A percentile compares a stretch with the other conserved stretches of the same genome.
Conservation (phyloP, 2,797 vertebrate species). For the Micrastur ruficollis region DNA sequence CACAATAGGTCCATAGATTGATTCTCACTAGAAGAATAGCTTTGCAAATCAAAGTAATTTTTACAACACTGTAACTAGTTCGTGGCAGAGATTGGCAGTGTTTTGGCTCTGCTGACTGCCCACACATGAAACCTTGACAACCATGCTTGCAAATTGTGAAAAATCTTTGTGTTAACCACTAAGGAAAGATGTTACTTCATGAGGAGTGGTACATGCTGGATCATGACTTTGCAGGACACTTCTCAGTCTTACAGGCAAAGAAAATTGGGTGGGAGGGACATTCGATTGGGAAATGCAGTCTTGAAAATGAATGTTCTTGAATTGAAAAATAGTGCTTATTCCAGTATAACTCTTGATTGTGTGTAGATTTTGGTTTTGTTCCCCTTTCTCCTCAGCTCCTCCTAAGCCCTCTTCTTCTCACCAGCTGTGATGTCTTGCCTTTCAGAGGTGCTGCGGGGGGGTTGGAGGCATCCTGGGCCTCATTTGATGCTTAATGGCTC, state of each 20-base stretch:
- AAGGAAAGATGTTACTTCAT: not conserved
- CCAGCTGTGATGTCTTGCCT: not conserved
- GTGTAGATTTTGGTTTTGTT: not conserved
- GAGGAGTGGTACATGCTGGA: not conserved
- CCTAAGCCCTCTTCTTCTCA: not conserved
- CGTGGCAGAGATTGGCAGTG: rapidly evolving
- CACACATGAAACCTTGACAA: not conserved
- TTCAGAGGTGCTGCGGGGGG: not conserved
- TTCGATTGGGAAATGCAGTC: not conserved
- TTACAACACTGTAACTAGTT: not conserved
- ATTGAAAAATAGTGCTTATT: not conserved
- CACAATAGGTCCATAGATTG: not conserved
- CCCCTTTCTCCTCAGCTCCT: not conserved
- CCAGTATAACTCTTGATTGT: not conserved
- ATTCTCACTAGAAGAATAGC: not conserved
- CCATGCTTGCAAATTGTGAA: not conserved
- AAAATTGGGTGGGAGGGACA: not conserved
- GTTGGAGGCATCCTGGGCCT: not conserved
- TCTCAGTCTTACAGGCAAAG: not conserved
- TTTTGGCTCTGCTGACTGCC: not conserved
- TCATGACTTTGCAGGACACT: not conserved
- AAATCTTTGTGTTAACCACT: not conserved
- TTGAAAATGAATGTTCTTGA: not conserved
- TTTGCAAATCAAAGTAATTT: not conserved
- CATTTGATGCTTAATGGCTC: not conserved